A percentile compares a stretch with the other conserved stretches of the same genome.
Evolutionary conservation across 2,888 invertebrate species (phyloP).

Genomic region (Lamellibrachia satsuma): DNA sequence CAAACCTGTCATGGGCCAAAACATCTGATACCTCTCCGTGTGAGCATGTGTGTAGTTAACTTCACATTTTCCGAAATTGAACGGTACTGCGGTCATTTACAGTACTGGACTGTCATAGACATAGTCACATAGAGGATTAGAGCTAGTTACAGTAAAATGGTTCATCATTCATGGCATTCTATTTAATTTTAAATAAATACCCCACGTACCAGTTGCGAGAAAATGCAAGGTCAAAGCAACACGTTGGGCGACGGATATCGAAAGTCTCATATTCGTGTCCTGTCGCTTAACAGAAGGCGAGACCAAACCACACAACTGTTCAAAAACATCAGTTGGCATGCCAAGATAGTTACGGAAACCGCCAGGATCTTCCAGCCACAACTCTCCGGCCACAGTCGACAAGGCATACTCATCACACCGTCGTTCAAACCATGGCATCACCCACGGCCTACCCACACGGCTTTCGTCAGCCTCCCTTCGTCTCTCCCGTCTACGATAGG

Average conservation of each 20-base stretch:
- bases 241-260: background rate
- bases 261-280: slow-evolving; percentile 3
- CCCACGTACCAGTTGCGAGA: background rate
- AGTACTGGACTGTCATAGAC: too few relatives aligned
- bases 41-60: too few relatives aligned
- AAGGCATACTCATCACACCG: background rate
- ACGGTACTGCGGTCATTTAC: too few relatives aligned
- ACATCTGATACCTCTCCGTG: too few relatives aligned
- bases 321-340: background rate
- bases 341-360: background rate
- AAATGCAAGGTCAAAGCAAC: background rate
- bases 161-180: too few relatives aligned
- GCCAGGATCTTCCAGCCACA: background rate
- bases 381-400: background rate
- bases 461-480: background rate
- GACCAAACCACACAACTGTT: background rate
- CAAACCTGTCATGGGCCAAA: too few relatives aligned
- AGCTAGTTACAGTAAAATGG: too few relatives aligned
- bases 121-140: too few relatives aligned
- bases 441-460: background rate
- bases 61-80: too few relatives aligned
- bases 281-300: background rate
- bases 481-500: background rate
- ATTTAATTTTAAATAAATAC: too few relatives aligned
- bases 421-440: background rate